Evolutionary conservation across 2,888 invertebrate species (phyloP).

Genomic region (Odontocolon sp.): DNA sequence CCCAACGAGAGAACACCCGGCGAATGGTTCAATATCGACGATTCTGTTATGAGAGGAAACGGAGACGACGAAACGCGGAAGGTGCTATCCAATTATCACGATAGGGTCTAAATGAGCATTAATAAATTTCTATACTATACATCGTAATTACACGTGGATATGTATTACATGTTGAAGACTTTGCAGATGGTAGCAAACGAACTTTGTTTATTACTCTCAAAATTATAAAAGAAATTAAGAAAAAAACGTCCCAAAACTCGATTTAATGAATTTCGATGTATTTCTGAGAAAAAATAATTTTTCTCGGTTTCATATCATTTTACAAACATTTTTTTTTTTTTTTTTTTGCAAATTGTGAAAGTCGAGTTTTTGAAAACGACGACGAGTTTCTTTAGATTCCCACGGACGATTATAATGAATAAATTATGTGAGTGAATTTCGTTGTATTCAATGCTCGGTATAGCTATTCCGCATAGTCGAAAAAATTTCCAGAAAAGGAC

Average conservation of each 20-base stretch:
- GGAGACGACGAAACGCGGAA: conserved; percentile 66
- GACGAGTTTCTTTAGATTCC: background rate
- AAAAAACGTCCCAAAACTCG: background rate
- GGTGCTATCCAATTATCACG: conserved; percentile 58
- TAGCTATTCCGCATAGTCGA: background rate
- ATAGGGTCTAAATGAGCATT: conserved; percentile 43
- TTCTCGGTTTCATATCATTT: no score
- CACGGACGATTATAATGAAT: background rate
- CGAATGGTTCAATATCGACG: conserved; percentile 66
- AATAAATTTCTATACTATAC: conserved; percentile 35
- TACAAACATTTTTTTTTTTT: no score
- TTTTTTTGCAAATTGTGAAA: no score
- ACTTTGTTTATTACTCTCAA: conserved; percentile 61
- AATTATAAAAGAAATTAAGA: conserved; percentile 32
- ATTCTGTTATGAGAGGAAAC: conserved; percentile 57
- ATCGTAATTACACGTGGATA: conserved; percentile 35
- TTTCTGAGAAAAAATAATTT: background rate
- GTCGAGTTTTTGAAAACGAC: background rate
- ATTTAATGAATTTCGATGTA: conserved; percentile 8
- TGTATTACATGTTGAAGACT: conserved; percentile 34
- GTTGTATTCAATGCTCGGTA: background rate
- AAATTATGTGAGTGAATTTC: background rate
- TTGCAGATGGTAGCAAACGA: conserved; percentile 68
- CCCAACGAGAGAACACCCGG: conserved; percentile 50
- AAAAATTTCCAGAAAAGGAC: conserved; percentile 10